phyloP scores from a whole-genome alignment of 2,797 vertebrate species.

The Anas georgica region DNA sequence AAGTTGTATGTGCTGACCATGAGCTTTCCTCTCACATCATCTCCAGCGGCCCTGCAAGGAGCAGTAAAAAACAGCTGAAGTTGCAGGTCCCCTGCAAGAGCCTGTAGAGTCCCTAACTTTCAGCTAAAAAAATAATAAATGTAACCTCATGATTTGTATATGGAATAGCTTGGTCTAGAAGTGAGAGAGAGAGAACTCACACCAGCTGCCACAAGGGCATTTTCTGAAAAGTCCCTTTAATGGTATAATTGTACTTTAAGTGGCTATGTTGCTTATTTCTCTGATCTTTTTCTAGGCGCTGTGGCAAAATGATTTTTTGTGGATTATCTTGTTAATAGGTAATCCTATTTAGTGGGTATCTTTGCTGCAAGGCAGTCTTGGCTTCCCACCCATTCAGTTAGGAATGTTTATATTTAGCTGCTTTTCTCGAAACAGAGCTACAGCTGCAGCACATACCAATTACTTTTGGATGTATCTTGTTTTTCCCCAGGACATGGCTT shows the following conservation, averaged over 20 bases:
- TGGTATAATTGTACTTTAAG: neutral
- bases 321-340: slow-evolving; percentile 1
- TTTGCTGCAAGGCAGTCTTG: slow-evolving; percentile 37
- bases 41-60: neutral
- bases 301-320: neutral
- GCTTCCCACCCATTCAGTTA: slow-evolving; percentile 24
- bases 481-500: slow-evolving; percentile 47
- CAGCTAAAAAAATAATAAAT: neutral
- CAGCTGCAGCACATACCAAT: slow-evolving; percentile 49
- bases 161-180: neutral
- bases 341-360: slow-evolving; percentile 25
- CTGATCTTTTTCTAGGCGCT: neutral
- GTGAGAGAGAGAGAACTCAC: neutral
- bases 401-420: slow-evolving; percentile 60
- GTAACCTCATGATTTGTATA: neutral
- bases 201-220: neutral
- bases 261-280: neutral
- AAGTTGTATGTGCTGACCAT: neutral
- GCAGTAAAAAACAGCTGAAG: neutral
- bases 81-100: neutral
- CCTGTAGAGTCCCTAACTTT: neutral
- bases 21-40: neutral
- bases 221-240: neutral
- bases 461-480: neutral
- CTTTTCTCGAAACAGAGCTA: slow-evolving; percentile 47